Evolutionary conservation across 2,113 vertebrate species (phyloP).

Genomic region (Setophaga petechia): DNA sequence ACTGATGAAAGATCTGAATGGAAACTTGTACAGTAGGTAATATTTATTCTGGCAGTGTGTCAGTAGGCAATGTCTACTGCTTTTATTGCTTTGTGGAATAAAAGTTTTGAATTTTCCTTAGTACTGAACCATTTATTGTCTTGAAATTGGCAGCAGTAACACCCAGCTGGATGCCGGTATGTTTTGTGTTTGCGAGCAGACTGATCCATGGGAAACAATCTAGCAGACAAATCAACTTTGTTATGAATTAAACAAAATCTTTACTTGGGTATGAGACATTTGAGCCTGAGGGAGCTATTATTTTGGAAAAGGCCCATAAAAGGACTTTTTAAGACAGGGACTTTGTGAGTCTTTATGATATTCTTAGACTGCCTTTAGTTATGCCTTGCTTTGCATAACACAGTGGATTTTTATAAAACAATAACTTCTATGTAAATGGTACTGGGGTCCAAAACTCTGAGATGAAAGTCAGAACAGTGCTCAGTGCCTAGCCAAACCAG

Average conservation of each 20-base stretch:
- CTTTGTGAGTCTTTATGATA: not conserved
- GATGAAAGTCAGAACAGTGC: not conserved
- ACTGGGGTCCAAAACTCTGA: not conserved
- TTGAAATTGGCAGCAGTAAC: slow-evolving; percentile 47
- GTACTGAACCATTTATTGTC: slow-evolving; percentile 41
- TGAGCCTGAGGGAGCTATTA: slow-evolving; percentile 34
- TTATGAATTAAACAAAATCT: slow-evolving; percentile 46
- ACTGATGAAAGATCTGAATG: slow-evolving; percentile 41
- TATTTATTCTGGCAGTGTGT: slow-evolving; percentile 42
- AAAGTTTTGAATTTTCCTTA: slow-evolving; percentile 25
- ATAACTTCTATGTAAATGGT: not conserved
- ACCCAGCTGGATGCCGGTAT: slow-evolving; percentile 40
- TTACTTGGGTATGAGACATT: slow-evolving; percentile 1
- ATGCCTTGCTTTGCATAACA: not conserved
- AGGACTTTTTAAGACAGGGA: not conserved
- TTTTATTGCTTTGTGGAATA: slow-evolving; percentile 47
- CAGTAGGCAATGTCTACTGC: slow-evolving; percentile 32
- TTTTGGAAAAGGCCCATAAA: slow-evolving; percentile 54
- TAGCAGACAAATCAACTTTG: slow-evolving; percentile 5
- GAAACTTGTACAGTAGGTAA: slow-evolving; percentile 45
- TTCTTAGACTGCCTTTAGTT: slow-evolving; percentile 19
- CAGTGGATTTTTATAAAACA: not conserved
- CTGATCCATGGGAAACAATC: slow-evolving; percentile 51
- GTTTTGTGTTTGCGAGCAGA: not conserved
- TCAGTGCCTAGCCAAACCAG: not conserved